Base-by-base conservation (phyloP, 2,888 invertebrate species). In the Chrysolina haemoptera region DNA sequence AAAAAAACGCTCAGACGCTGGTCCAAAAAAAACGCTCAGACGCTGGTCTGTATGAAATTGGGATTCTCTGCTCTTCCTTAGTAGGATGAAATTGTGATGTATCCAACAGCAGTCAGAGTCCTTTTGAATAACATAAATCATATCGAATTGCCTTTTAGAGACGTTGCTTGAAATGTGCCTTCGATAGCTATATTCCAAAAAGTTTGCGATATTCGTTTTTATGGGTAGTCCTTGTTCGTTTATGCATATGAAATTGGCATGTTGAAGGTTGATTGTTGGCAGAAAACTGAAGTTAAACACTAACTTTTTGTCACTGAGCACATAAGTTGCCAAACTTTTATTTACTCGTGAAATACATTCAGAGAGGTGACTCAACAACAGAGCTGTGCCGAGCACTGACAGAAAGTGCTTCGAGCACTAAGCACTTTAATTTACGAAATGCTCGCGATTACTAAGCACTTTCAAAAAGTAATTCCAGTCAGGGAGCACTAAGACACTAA, bases 71-170 rank as follows among this genome's bases (percentile, higher is more conserved):
- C 9, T 14, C 14, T 59, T 27, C 8, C n/a, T 59, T 3, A 14
- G n/a, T 9, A 59, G 35, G n/a, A 27, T 59, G 9, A 59, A 59
- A 59, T 27, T 35, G 59, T 59, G 59, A 59, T 11, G 27, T 27
- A 27, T 35, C 59, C 59, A 59, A 55, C 14, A 59, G 35, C 59
- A 59, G 59, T 59, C 35, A 16, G n/a, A 59, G 14, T 27, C 59
- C 35, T 35, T 59, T n/a, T 59, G 59, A 59, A 59, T 9, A 59
- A 4, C 18, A 59, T 59, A 27, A 59, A 59, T 59, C 59, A 59
- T 59, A 59, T 35, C 59, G 35, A 59, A 27, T 27, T 22, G 59
- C 59, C 59, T 59, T 27, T 9, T 12, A 59, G 27, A n/a, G 35
- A 35, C 27, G 59, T 35, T 59, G n/a, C 22, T 6, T 27, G 16